A percentile compares a stretch with the other conserved stretches of the same genome.
phyloP scores from a whole-genome alignment of 2,888 invertebrate genomes.

The Carpatolechia fugitivella region DNA sequence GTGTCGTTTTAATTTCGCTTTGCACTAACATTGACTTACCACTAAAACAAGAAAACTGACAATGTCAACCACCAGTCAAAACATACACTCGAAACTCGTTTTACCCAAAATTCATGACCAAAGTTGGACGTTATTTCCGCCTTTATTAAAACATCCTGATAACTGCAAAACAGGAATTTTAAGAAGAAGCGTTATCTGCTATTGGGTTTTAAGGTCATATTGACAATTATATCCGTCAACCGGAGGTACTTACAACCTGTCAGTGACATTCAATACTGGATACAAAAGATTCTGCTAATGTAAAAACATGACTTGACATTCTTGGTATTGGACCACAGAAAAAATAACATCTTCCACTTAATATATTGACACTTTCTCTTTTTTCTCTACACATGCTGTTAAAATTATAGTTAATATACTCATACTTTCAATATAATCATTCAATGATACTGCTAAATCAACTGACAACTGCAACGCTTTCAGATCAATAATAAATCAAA shows the following conservation, averaged over 20 bases:
- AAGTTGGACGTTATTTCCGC: not conserved
- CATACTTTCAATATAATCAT: no score
- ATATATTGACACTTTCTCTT: no score
- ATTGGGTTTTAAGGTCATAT: slow-evolving; percentile 1
- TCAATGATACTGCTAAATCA: no score
- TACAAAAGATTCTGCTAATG: not conserved
- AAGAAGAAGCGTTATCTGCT: not conserved
- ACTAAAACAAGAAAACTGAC: no score
- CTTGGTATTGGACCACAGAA: not conserved
- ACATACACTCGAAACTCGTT: no score
- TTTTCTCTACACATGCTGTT: no score
- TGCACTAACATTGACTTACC: no score
- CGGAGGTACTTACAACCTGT: not conserved
- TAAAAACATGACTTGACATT: not conserved
- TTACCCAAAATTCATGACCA: not conserved
- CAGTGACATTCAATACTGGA: slow-evolving; percentile 1
- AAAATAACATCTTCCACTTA: no score
- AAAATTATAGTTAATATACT: no score
- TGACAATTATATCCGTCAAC: slow-evolving; percentile 3
- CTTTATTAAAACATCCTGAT: not conserved
- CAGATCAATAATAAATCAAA: not conserved
- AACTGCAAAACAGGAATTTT: not conserved
- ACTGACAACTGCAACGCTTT: no score
- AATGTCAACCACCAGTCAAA: no score
- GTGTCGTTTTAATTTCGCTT: no score